Evolutionary conservation across 2,888 invertebrate species (phyloP).

Genomic region (Phytoseiulus persimilis): DNA sequence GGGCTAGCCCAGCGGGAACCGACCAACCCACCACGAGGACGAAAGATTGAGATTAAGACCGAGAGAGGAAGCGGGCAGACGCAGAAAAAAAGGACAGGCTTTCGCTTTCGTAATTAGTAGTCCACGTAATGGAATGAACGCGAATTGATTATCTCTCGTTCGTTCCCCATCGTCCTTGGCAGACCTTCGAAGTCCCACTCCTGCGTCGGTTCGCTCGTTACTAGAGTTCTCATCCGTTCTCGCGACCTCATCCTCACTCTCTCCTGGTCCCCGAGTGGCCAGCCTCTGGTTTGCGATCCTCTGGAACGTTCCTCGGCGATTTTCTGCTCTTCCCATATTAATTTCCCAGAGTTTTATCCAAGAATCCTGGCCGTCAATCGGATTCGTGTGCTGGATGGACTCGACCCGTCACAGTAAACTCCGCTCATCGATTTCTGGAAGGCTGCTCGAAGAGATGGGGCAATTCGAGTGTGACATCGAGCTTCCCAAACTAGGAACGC

Average conservation of each 20-base stretch:
- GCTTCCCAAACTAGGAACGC: too few relatives aligned
- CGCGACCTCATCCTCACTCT: background rate
- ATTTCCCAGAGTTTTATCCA: too few relatives aligned
- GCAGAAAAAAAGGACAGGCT: background rate
- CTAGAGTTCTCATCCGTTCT: background rate
- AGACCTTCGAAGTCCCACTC: background rate
- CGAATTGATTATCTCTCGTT: background rate
- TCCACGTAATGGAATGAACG: constrained; percentile 5
- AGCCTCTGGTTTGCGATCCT: background rate
- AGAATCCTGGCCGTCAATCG: too few relatives aligned
- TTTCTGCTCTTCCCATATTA: too few relatives aligned
- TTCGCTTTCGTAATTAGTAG: constrained; percentile 5
- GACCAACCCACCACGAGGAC: background rate
- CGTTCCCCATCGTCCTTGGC: background rate
- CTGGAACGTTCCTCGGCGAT: background rate
- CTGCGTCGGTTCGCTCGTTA: background rate
- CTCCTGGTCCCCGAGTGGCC: background rate
- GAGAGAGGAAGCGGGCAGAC: background rate
- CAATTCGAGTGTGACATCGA: too few relatives aligned
- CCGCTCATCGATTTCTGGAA: too few relatives aligned
- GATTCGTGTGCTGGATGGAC: too few relatives aligned
- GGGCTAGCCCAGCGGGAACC: background rate
- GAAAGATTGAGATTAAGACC: background rate
- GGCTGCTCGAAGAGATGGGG: too few relatives aligned
- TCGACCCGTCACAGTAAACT: too few relatives aligned